phyloP scores from a whole-genome alignment of 2,113 vertebrate species.

The Numida meleagris region DNA sequence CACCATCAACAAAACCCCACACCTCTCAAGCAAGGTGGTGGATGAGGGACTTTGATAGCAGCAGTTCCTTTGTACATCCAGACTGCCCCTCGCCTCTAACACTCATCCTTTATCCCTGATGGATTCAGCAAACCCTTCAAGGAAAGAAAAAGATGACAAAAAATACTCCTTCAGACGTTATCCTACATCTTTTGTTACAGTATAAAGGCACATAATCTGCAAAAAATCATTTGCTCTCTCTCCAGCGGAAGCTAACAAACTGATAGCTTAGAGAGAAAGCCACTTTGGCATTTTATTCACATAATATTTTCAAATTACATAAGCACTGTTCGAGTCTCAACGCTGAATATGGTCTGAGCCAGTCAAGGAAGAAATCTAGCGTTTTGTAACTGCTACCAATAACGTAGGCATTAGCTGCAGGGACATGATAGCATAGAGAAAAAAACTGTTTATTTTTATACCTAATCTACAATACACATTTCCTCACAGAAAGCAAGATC shows the following conservation, averaged over 20 bases:
- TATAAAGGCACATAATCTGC: conserved; percentile 45
- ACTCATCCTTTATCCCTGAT: conserved; percentile 24
- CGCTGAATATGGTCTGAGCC: conserved; percentile 43
- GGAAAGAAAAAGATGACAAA: conserved; percentile 21
- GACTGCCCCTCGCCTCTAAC: neutral
- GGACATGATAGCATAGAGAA: conserved; percentile 5
- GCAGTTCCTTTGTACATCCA: neutral
- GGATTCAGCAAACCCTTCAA: conserved; percentile 53
- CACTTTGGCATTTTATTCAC: conserved; percentile 64
- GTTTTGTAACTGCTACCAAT: conserved; percentile 7
- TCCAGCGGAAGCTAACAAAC: conserved; percentile 50
- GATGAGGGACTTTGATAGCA: conserved; percentile 6
- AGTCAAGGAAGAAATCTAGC: conserved; percentile 19
- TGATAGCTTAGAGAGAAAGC: conserved; percentile 46
- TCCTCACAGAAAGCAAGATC: neutral
- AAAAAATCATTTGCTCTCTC: conserved; percentile 63
- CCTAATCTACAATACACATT: neutral
- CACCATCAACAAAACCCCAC: neutral
- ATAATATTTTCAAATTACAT: conserved; percentile 61
- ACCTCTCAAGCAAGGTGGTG: neutral
- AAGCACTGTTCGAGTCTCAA: conserved; percentile 33
- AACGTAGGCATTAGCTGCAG: conserved; percentile 13
- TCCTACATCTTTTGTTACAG: conserved; percentile 41
- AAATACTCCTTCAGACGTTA: neutral
- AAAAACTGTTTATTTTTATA: conserved; percentile 12